Evolutionary conservation across 92 coral and sea anemone species (phyloP).

Genomic region (Blastomussa wellsi): DNA sequence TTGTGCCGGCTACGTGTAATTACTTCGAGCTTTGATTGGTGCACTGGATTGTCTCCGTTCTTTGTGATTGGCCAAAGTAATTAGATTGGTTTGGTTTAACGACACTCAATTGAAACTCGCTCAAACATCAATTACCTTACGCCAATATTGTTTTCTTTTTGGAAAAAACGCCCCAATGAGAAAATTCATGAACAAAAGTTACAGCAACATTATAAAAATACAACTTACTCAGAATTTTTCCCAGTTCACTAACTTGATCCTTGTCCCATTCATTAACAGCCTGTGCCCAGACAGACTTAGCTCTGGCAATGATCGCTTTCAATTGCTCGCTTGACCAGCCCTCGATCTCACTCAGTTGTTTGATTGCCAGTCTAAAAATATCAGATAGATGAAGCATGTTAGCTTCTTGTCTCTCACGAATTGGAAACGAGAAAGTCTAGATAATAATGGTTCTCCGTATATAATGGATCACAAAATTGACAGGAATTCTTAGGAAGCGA

Average conservation of each 20-base stretch:
- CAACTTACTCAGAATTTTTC: constrained; percentile 76
- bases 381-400: background rate
- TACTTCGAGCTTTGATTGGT: too few species aligned
- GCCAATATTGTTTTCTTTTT: too few species aligned
- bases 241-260: constrained; percentile 92
- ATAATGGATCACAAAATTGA: too few species aligned
- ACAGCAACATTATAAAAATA: too few species aligned
- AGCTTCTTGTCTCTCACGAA: background rate
- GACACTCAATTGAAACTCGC: too few species aligned
- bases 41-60: background rate
- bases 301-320: constrained; percentile 75
- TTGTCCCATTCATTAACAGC: constrained; percentile 81
- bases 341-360: constrained; percentile 77
- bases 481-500: too few species aligned
- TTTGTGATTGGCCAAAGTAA: too few species aligned
- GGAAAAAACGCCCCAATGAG: too few species aligned
- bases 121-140: too few species aligned
- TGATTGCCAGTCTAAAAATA: constrained; percentile 65
- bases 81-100: too few species aligned
- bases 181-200: background rate
- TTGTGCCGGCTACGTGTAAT: background rate
- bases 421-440: background rate
- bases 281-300: constrained; percentile 73
- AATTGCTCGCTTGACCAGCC: constrained; percentile 81
- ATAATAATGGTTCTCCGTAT: too few species aligned